phyloP scores from a whole-genome alignment of 2,888 invertebrate species.

The Cheilosia urbana region DNA sequence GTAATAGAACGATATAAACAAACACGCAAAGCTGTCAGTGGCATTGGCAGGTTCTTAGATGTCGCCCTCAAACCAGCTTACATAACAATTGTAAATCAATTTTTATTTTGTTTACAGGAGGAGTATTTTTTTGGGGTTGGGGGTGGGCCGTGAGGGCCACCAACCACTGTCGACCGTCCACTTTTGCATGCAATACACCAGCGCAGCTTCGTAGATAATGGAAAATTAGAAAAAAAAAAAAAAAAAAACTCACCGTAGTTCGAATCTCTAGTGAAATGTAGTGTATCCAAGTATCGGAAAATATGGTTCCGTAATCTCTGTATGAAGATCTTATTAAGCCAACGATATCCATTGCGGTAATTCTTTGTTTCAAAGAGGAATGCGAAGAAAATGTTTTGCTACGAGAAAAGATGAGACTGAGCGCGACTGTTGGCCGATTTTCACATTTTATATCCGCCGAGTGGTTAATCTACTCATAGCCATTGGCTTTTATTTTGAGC shows the following conservation, averaged over 20 bases:
- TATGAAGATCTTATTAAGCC: conserved; percentile 78
- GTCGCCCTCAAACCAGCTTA: conserved; percentile 58
- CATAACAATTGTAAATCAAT: conserved; percentile 65
- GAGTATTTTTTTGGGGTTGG: conserved; percentile 42
- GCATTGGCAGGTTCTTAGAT: conserved; percentile 56
- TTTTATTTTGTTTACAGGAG: conserved; percentile 47
- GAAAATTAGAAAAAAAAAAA: not conserved
- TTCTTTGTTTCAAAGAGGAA: conserved; percentile 45
- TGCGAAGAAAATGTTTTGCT: conserved; percentile 44
- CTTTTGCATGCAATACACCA: conserved; percentile 10
- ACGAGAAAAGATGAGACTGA: conserved; percentile 30
- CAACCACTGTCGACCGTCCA: conserved; percentile 14
- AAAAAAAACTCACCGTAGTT: conserved; percentile 85
- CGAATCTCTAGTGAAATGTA: conserved; percentile 85
- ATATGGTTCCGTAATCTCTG: conserved; percentile 80
- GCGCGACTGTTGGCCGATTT: conserved; percentile 21
- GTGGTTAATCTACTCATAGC: conserved; percentile 14
- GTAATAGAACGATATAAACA: conserved; percentile 40
- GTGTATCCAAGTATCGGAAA: conserved; percentile 84
- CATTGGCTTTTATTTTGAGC: conserved; percentile 8
- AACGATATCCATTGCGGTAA: conserved; percentile 79
- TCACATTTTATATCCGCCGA: conserved; percentile 59
- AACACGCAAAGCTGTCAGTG: conserved; percentile 20
- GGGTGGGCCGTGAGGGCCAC: conserved; percentile 37
- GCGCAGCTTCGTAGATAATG: conserved; percentile 38